Evolutionary conservation across 2,888 invertebrate genomes (phyloP).

Genomic region (Brachypalpus laphriformis): DNA sequence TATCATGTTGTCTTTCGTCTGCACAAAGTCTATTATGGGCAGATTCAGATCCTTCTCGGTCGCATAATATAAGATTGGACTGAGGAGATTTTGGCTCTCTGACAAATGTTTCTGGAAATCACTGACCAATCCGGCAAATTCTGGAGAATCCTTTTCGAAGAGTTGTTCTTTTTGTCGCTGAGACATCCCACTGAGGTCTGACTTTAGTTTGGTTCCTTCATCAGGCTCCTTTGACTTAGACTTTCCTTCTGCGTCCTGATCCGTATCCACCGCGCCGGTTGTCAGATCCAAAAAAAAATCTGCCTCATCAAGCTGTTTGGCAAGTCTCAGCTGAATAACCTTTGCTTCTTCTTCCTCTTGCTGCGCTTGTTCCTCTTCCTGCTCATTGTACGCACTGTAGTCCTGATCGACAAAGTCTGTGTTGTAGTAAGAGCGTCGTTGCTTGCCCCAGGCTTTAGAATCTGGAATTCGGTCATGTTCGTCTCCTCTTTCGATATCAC

Average conservation of each 20-base stretch:
- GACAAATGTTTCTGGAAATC: conserved; percentile 90
- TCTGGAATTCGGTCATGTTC: conserved; percentile 89
- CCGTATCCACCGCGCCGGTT: conserved; percentile 42
- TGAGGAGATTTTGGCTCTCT: conserved; percentile 87
- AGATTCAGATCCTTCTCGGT: conserved; percentile 86
- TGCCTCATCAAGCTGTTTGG: conserved; percentile 90
- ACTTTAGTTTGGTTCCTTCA: conserved; percentile 85
- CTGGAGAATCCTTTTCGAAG: conserved; percentile 93
- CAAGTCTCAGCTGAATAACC: conserved; percentile 90
- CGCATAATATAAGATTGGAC: conserved; percentile 87
- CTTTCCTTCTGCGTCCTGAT: conserved; percentile 75
- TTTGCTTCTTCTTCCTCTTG: conserved; percentile 93
- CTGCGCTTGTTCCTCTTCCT: conserved; percentile 89
- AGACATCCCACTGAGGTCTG: conserved; percentile 90
- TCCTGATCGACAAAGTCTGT: conserved; percentile 96
- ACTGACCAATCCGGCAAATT: conserved; percentile 89
- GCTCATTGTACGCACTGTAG: conserved; percentile 83
- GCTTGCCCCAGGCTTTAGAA: conserved; percentile 94
- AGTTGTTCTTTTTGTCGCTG: conserved; percentile 90
- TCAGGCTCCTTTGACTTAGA: neutral
- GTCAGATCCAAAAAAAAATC: conserved; percentile 87
- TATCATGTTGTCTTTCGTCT: conserved; percentile 87
- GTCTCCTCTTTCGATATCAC: conserved; percentile 91
- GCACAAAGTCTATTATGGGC: conserved; percentile 88
- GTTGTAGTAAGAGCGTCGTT: conserved; percentile 90